Conservation (phyloP, 2,797 vertebrate species). For the Pipistrellus pipistrellus region DNA sequence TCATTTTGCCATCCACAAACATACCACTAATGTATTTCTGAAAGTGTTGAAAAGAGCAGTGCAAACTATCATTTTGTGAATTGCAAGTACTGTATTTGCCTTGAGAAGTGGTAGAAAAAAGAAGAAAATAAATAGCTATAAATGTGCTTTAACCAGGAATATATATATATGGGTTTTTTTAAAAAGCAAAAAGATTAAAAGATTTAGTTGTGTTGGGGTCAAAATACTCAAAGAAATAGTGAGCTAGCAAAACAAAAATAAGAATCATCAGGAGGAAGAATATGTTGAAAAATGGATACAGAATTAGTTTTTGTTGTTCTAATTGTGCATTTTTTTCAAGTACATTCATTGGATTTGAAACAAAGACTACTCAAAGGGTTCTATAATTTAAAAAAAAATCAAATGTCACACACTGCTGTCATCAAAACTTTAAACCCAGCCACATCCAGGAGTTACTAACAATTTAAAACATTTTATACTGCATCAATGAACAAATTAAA, state of each 20-base stretch:
- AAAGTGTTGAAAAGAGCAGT: conserved; percentile 42
- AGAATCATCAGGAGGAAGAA: conserved; percentile 79
- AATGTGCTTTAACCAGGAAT: conserved; percentile 64
- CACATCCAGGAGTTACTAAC: conserved; percentile 1
- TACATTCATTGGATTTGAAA: conserved; percentile 66
- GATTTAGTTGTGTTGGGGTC: conserved; percentile 78
- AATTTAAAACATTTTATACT: conserved; percentile 23
- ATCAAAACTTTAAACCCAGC: not conserved
- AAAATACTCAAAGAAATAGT: conserved; percentile 83
- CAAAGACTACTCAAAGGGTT: conserved; percentile 65
- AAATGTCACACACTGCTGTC: conserved; percentile 44
- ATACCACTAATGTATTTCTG: conserved; percentile 21
- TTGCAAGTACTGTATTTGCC: not conserved
- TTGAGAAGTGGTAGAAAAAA: conserved; percentile 15
- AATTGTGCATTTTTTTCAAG: conserved; percentile 64
- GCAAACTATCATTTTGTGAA: conserved; percentile 73
- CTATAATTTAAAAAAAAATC: conserved; percentile 36
- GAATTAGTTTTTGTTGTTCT: not conserved
- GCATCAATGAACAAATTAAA: not conserved
- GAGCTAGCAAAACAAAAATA: conserved; percentile 79
- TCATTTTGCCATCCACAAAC: conserved; percentile 56
- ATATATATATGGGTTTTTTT: not conserved
- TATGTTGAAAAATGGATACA: not conserved
- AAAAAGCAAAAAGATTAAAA: conserved; percentile 58
- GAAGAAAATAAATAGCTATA: conserved; percentile 37